phyloP scores from a whole-genome alignment of 2,797 vertebrate genomes.

The Leptatherina wallacei region DNA sequence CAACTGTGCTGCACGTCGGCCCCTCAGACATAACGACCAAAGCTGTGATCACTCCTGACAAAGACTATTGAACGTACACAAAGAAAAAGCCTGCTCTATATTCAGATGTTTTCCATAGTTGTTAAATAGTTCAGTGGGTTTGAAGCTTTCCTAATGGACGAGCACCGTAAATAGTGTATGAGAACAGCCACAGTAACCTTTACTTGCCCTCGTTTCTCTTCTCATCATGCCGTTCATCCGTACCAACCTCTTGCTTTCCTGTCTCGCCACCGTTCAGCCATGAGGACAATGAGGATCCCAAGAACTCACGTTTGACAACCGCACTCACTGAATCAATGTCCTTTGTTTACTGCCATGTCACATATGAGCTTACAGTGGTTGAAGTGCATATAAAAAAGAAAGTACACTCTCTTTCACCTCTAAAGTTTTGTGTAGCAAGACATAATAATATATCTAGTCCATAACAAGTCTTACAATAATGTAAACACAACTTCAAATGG shows the following conservation, averaged over 20 bases:
- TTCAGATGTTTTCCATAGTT: slow-evolving; percentile 54
- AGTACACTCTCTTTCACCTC: neutral
- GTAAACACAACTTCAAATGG: neutral
- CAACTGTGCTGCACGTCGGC: slow-evolving; percentile 51
- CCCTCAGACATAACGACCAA: slow-evolving; percentile 64
- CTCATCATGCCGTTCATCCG: slow-evolving; percentile 50
- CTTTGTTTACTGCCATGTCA: slow-evolving; percentile 26
- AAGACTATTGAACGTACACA: slow-evolving; percentile 46
- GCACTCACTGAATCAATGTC: slow-evolving; percentile 61
- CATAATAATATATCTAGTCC: neutral
- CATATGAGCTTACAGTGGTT: neutral
- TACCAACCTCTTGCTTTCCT: slow-evolving; percentile 12
- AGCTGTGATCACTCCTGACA: slow-evolving; percentile 68
- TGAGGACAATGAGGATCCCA: slow-evolving; percentile 37
- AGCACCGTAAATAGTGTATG: slow-evolving; percentile 71
- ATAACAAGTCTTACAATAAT: neutral
- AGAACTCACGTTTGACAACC: slow-evolving; percentile 53
- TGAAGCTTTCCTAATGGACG: slow-evolving; percentile 56
- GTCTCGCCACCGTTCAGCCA: slow-evolving; percentile 34
- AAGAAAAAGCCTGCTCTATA: slow-evolving; percentile 29
- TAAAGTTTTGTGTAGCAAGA: neutral
- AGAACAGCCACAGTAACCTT: slow-evolving; percentile 68
- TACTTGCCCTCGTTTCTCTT: slow-evolving; percentile 54
- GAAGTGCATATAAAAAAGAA: slow-evolving; percentile 1
- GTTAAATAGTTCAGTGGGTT: slow-evolving; percentile 64